These are phyloP conservation scores for Castor canadensis DNA, from an alignment of 2,113 vertebrate species.

Conservation along the genomic window DNA sequence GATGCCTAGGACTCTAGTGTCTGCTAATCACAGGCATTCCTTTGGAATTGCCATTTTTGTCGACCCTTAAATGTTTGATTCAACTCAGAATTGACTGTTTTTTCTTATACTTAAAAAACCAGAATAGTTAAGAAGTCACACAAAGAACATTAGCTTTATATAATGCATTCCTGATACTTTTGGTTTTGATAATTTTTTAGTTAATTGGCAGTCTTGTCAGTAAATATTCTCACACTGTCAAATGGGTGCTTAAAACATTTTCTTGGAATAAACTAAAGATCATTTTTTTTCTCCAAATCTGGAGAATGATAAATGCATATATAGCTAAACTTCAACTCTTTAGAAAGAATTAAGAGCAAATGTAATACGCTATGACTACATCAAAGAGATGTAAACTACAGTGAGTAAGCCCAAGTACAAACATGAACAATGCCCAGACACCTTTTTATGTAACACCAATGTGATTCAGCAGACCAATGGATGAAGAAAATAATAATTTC, in stretches of 20 bases:
- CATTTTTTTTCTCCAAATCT: neutral
- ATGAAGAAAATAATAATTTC: conserved; percentile 48
- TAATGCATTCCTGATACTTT: neutral
- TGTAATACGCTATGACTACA: neutral
- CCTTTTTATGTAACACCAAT: conserved; percentile 45
- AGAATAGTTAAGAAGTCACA: neutral
- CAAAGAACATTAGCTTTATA: neutral
- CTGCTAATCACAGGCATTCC: neutral
- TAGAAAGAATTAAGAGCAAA: conserved; percentile 56
- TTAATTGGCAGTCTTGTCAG: neutral
- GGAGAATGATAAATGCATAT: neutral
- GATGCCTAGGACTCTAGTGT: neutral
- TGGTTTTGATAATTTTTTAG: conserved; percentile 27
- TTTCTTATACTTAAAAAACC: neutral
- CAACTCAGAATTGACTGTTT: neutral
- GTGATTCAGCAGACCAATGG: conserved; percentile 60
- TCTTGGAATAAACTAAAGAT: conserved; percentile 27
- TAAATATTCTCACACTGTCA: conserved; percentile 44
- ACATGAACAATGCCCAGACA: conserved; percentile 1
- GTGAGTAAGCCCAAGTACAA: neutral
- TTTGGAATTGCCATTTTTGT: neutral
- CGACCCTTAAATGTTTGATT: neutral
- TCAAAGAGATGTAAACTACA: conserved; percentile 40
- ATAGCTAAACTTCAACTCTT: conserved; percentile 22
- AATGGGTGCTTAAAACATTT: neutral